Evolutionary conservation across 2,888 invertebrate genomes (phyloP), one percentile per base, ranked within the genome.

Genomic region (Tipula lateralis): DNA sequence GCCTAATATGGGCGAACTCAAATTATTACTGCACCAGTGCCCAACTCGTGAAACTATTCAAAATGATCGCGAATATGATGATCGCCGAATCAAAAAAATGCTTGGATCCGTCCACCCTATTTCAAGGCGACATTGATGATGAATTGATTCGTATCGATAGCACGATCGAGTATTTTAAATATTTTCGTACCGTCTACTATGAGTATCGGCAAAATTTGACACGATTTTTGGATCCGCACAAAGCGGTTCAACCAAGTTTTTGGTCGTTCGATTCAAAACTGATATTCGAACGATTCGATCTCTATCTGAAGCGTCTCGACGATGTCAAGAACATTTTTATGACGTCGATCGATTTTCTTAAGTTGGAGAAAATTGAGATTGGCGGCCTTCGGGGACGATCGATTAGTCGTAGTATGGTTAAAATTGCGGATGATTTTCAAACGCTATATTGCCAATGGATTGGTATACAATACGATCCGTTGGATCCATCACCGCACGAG

Each of bases 71-170:
- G 87, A 97, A 98, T 89, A 91, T 96, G 87, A 89, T 97, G 0
- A 96, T 98, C 84, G 92, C 93, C 85, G 93, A 94, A 91, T 94
- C 94, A 19, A 92, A 93, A 0, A 93, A 92, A 86, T 93, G 94
- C 86, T 90, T 96, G 85, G 97, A 97, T 88, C 95, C 97, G 0
- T 90, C 92, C n/a, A 93, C 95, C 0, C 92, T 98, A 86, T 97
- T 98, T 89, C 96, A 96, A 91, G 96, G 95, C 0, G 97, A 97
- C 86, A 91, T 94, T 0, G 95, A 95, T 86, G 96, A 96, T 87
- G 94, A 93, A 83, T 89, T 93, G 13, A 87, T 91, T 4, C 94
- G 93, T 88, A 90, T 95, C 2, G 90, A 89, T 16, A 90, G 90
- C 30, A 92, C 91, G 2, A 88, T 93, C 19, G 87, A 87, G 0